Percentiles rank a stretch among this genome's conserved stretches.
These are phyloP conservation scores for Pelosia muscerda DNA, from an alignment of 2,888 invertebrate genomes.

Conservation along the genomic window DNA sequence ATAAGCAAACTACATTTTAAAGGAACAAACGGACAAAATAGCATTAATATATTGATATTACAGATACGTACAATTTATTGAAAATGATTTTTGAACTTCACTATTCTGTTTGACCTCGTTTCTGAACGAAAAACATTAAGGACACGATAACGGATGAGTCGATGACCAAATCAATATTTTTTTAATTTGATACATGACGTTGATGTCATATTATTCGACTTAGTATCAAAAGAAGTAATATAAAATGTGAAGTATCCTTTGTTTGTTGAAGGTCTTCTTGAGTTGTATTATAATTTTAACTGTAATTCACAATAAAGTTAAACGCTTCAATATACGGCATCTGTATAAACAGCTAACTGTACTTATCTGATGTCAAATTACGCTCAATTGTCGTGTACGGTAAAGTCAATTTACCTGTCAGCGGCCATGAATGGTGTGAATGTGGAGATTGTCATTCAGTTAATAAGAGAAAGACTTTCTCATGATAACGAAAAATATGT, in stretches of 20 bases:
- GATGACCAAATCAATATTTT: background rate
- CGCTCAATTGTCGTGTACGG: constrained; percentile 27
- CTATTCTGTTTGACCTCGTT: background rate
- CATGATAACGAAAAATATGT: constrained; percentile 3
- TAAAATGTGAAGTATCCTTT: background rate
- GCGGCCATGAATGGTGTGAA: constrained; percentile 21
- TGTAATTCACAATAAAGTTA: constrained; percentile 43
- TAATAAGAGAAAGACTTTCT: constrained; percentile 23
- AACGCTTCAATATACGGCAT: constrained; percentile 24
- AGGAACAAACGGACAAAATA: constrained; percentile 10
- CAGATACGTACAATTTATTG: too few species aligned
- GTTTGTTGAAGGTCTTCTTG: background rate
- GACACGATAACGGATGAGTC: background rate
- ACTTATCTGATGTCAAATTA: constrained; percentile 28
- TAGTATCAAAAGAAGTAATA: background rate
- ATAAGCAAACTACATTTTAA: constrained; percentile 30
- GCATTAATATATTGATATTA: background rate
- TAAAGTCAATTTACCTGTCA: constrained; percentile 21
- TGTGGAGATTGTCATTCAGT: constrained; percentile 19
- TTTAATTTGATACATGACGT: background rate
- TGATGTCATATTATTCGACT: background rate
- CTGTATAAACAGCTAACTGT: constrained; percentile 27
- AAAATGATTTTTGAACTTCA: too few species aligned
- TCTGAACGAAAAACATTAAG: background rate
- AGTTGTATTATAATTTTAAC: background rate